Evolutionary conservation across 2,888 invertebrate species (phyloP).

Genomic region (Epinotia demarniana): DNA sequence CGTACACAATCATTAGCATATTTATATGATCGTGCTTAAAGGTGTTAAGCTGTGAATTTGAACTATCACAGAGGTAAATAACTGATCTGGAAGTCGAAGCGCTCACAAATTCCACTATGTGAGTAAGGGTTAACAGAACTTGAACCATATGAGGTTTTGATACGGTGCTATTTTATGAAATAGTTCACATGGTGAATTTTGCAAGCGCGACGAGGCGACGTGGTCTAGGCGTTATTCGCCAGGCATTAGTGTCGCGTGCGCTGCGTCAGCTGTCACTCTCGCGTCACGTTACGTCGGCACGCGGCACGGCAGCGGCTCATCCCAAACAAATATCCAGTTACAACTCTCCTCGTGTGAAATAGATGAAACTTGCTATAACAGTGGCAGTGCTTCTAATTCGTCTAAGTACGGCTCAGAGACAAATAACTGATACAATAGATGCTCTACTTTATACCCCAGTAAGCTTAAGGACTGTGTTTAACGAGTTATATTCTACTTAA

Average conservation of each 20-base stretch:
- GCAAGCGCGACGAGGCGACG: constrained; percentile 11
- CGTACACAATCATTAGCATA: constrained; percentile 37
- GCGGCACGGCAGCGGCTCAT: constrained; percentile 65
- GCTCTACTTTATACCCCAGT: too few species aligned
- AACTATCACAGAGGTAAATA: background rate
- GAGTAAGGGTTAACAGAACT: background rate
- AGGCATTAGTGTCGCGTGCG: constrained; percentile 61
- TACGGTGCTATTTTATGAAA: background rate
- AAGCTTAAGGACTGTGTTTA: background rate
- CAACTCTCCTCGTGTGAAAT: constrained; percentile 54
- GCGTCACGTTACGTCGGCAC: constrained; percentile 77
- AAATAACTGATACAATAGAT: background rate
- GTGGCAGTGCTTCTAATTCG: background rate
- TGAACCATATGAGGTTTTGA: background rate
- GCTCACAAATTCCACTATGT: background rate
- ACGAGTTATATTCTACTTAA: too few species aligned
- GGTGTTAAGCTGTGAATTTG: constrained; percentile 40
- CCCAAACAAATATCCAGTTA: constrained; percentile 71
- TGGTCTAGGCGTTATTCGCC: constrained; percentile 29
- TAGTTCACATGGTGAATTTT: constrained; percentile 1
- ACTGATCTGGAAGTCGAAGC: background rate
- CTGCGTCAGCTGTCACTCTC: constrained; percentile 71
- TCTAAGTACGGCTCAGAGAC: background rate
- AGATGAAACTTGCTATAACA: constrained; percentile 47
- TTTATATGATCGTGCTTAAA: constrained; percentile 24